Percentiles rank a stretch among this genome's conserved stretches.
These are phyloP conservation scores for Pinna nobilis DNA, from an alignment of 1,140 invertebrate genomes.

Conservation along the genomic window DNA sequence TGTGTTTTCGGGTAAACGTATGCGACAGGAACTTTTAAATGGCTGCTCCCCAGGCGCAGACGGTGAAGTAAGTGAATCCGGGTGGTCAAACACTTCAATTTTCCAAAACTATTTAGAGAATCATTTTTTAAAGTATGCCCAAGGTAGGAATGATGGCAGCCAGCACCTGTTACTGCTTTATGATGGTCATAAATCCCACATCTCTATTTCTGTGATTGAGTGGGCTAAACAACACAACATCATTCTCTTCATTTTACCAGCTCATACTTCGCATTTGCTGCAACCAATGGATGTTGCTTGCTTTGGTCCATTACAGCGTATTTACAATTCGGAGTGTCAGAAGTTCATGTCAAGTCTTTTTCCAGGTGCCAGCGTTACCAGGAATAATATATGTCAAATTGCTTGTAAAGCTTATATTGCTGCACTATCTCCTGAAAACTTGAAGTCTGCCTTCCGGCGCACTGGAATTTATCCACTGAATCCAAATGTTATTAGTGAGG, in stretches of 20 bases:
- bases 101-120: not conserved
- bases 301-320: slow-evolving; percentile 16
- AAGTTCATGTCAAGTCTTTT: slow-evolving; percentile 17
- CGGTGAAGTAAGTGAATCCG: slow-evolving; percentile 18
- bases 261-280: slow-evolving; percentile 12
- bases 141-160: no score
- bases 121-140: slow-evolving; percentile 27
- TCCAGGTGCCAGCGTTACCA: slow-evolving; percentile 1
- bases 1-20: slow-evolving; percentile 19
- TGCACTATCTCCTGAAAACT: slow-evolving; percentile 20
- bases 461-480: slow-evolving; percentile 16
- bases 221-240: slow-evolving; percentile 21
- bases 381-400: slow-evolving; percentile 32
- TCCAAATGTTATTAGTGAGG: no score
- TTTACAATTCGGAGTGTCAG: slow-evolving; percentile 9
- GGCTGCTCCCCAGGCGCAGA: slow-evolving; percentile 6
- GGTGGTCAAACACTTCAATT: slow-evolving; percentile 22
- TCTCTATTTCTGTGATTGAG: not conserved
- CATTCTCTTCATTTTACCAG: slow-evolving; percentile 11
- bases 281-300: slow-evolving; percentile 30
- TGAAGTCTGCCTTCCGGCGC: slow-evolving; percentile 15
- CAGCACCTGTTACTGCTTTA: slow-evolving; percentile 22
- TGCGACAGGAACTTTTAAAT: slow-evolving; percentile 18
- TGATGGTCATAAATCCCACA: slow-evolving; percentile 30
- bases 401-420: slow-evolving; percentile 26